phyloP scores from a whole-genome alignment of 2,113 vertebrate genomes.

The Tenrec ecaudatus region DNA sequence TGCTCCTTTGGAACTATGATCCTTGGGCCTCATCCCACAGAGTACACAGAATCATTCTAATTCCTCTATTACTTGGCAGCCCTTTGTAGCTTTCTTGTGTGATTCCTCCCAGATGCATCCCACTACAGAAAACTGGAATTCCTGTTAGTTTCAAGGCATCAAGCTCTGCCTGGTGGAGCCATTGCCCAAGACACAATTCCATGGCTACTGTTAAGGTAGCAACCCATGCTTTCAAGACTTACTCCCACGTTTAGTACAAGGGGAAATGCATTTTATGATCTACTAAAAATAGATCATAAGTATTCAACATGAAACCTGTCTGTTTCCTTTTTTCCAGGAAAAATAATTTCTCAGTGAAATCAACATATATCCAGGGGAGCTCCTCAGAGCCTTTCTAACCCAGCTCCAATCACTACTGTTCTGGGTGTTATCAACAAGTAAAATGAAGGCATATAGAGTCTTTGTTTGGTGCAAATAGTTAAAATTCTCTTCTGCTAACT shows the following conservation, averaged over 20 bases:
- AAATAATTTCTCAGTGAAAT: not conserved
- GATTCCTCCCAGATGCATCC: conserved; percentile 49
- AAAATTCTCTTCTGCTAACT: not conserved
- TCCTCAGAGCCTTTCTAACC: not conserved
- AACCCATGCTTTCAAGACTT: not conserved
- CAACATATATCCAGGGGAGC: not conserved
- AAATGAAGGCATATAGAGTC: not conserved
- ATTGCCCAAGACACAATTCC: not conserved
- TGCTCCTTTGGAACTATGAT: conserved; percentile 41
- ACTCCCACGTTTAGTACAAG: not conserved
- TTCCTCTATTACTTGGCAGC: conserved; percentile 76
- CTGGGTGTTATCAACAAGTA: not conserved
- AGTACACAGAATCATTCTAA: conserved; percentile 70
- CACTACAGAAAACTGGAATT: conserved; percentile 55
- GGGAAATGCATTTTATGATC: conserved; percentile 11
- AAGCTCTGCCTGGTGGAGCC: conserved; percentile 44
- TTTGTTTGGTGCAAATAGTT: not conserved
- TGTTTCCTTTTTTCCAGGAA: not conserved
- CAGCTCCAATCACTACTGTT: not conserved
- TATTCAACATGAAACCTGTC: not conserved
- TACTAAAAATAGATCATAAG: not conserved
- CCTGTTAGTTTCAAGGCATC: conserved; percentile 66
- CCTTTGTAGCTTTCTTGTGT: conserved; percentile 71
- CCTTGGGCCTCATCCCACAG: conserved; percentile 50
- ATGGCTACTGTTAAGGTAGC: not conserved